Percentiles rank a stretch among this genome's conserved stretches.
Conservation (phyloP, 2,888 invertebrate species). For the Drosophila borealis region DNA sequence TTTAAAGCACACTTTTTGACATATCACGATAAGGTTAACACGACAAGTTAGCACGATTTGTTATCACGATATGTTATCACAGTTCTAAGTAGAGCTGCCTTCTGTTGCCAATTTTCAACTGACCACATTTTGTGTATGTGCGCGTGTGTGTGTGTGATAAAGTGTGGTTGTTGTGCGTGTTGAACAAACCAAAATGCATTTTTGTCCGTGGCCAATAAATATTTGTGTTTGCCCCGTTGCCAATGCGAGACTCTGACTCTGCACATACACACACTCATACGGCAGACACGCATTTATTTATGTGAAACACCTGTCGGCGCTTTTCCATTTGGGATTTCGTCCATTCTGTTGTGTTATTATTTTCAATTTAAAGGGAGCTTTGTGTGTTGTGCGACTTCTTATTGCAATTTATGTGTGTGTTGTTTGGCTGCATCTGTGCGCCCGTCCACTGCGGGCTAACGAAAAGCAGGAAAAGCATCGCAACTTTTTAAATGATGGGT, state of each 20-base stretch:
- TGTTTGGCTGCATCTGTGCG: background rate
- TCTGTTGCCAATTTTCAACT: background rate
- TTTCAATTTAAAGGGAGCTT: slow-evolving; percentile 26
- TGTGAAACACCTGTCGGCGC: slow-evolving; percentile 14
- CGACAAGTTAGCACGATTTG: background rate
- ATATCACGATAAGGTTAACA: slow-evolving; percentile 14
- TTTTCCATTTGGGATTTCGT: slow-evolving; percentile 24
- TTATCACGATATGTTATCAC: too few relatives aligned
- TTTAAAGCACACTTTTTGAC: background rate
- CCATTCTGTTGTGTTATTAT: slow-evolving; percentile 14
- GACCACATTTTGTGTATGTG: background rate
- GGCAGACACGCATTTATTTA: background rate
- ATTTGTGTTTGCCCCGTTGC: slow-evolving; percentile 49
- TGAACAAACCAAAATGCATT: slow-evolving; percentile 42
- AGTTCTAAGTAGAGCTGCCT: background rate
- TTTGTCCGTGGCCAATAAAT: slow-evolving; percentile 53
- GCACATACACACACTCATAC: background rate
- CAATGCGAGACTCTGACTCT: background rate
- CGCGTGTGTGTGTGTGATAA: background rate
- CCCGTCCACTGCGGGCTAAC: too few relatives aligned
- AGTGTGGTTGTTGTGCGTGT: slow-evolving; percentile 1
- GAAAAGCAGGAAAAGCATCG: too few relatives aligned
- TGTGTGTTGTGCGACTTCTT: slow-evolving; percentile 30
- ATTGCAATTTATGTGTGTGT: slow-evolving; percentile 29
- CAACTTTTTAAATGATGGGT: background rate